These are phyloP conservation scores for Hippasteria phrygiana DNA, from an alignment of 53 echinoderm and acorn worm species.

Conservation along the genomic window DNA sequence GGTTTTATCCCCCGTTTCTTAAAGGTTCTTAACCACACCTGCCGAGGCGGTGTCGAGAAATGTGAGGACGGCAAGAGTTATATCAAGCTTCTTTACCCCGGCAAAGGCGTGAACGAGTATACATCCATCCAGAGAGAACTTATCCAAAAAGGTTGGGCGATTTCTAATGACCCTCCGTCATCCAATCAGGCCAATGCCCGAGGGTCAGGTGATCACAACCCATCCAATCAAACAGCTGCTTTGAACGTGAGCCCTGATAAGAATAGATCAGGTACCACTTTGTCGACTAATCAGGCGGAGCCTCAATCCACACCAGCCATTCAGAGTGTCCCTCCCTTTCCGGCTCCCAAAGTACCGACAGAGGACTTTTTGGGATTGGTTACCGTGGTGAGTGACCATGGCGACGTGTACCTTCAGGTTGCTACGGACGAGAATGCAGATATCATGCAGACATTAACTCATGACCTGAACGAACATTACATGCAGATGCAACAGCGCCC, in stretches of 20 bases:
- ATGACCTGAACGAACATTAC: slow-evolving; percentile 27
- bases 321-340: neutral
- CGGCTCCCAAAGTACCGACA: neutral
- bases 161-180: neutral
- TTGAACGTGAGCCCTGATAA: neutral
- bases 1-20: slow-evolving; percentile 4
- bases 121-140: slow-evolving; percentile 20
- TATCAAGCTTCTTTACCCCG: slow-evolving; percentile 15
- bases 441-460: neutral
- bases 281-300: neutral
- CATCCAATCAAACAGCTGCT: neutral
- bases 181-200: slow-evolving; percentile 1
- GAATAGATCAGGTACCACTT: neutral
- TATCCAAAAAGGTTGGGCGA: slow-evolving; percentile 15
- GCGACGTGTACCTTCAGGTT: slow-evolving; percentile 57
- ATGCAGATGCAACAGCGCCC: slow-evolving; percentile 2
- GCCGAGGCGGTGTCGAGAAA: neutral
- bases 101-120: neutral
- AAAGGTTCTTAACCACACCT: slow-evolving; percentile 13
- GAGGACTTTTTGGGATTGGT: slow-evolving; percentile 49
- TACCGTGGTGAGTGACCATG: neutral
- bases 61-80: neutral
- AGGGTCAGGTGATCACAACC: neutral
- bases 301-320: neutral
- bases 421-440: slow-evolving; percentile 12